phyloP scores from a whole-genome alignment of 1,140 invertebrate genomes.

The Ephestia elutella region DNA sequence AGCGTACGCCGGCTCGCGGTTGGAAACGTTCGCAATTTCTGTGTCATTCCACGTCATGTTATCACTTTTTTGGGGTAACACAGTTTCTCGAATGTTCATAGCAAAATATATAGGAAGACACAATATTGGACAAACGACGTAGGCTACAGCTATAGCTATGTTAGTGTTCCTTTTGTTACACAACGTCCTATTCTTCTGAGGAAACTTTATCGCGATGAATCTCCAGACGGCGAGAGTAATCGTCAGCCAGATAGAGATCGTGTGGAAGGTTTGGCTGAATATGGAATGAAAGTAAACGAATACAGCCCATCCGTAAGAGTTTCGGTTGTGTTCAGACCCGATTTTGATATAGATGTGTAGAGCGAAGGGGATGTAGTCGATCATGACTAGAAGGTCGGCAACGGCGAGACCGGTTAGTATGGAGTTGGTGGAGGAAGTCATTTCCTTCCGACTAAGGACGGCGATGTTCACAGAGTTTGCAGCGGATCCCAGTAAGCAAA shows the following conservation, averaged over 20 bases:
- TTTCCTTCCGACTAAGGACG: slow-evolving; percentile 91
- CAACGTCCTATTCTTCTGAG: slow-evolving; percentile 84
- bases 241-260: slow-evolving; percentile 94
- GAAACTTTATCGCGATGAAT: slow-evolving; percentile 90
- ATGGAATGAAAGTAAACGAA: slow-evolving; percentile 89
- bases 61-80: slow-evolving; percentile 23
- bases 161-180: slow-evolving; percentile 84
- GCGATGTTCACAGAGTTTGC: slow-evolving; percentile 95
- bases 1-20: slow-evolving; percentile 44
- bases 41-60: slow-evolving; percentile 33
- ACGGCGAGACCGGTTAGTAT: slow-evolving; percentile 91
- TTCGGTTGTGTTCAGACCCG: slow-evolving; percentile 67
- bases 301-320: slow-evolving; percentile 85
- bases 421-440: slow-evolving; percentile 90
- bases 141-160: slow-evolving; percentile 85
- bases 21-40: slow-evolving; percentile 27
- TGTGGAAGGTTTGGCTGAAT: slow-evolving; percentile 90
- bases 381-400: slow-evolving; percentile 93
- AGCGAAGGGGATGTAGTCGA: slow-evolving; percentile 93
- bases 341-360: slow-evolving; percentile 83
- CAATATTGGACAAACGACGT: slow-evolving; percentile 86
- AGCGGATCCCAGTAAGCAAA: slow-evolving; percentile 93
- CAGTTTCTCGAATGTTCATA: slow-evolving; percentile 55
- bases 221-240: slow-evolving; percentile 94
- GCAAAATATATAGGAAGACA: slow-evolving; percentile 90